Evolutionary conservation across 2,113 vertebrate species (phyloP).

Genomic region (Pardalotus punctatus): DNA sequence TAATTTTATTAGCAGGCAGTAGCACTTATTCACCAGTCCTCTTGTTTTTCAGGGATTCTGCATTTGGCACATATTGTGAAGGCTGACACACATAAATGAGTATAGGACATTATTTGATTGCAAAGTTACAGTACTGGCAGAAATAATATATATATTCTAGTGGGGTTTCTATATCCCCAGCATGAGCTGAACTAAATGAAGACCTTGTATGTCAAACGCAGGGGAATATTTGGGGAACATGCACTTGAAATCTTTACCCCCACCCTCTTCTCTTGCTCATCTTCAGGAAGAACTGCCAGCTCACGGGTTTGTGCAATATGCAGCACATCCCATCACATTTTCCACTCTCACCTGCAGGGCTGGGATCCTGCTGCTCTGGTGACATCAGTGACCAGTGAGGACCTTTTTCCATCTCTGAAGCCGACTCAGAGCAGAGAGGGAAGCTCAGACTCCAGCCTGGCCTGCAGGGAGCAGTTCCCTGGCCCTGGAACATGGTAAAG

Average conservation of each 20-base stretch:
- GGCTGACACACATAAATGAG: background rate
- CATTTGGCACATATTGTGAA: background rate
- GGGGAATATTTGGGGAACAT: background rate
- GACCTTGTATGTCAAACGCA: background rate
- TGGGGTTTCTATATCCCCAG: background rate
- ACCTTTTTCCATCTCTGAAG: background rate
- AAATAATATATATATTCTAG: background rate
- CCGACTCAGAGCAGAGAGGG: background rate
- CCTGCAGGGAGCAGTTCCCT: background rate
- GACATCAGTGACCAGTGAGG: accelerated
- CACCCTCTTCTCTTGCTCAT: background rate
- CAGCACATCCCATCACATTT: background rate
- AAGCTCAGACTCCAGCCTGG: background rate
- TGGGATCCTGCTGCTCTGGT: background rate
- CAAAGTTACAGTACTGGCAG: background rate
- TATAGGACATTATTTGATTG: background rate
- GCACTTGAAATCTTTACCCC: background rate
- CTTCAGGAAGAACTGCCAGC: background rate
- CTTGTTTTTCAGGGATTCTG: background rate
- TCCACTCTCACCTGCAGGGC: background rate
- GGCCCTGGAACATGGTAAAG: background rate
- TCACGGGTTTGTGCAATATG: accelerated
- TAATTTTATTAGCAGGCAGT: background rate
- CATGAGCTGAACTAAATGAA: background rate
- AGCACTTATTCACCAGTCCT: background rate